Conservation (phyloP, 1,140 invertebrate species). For the Eumeta japonica region DNA sequence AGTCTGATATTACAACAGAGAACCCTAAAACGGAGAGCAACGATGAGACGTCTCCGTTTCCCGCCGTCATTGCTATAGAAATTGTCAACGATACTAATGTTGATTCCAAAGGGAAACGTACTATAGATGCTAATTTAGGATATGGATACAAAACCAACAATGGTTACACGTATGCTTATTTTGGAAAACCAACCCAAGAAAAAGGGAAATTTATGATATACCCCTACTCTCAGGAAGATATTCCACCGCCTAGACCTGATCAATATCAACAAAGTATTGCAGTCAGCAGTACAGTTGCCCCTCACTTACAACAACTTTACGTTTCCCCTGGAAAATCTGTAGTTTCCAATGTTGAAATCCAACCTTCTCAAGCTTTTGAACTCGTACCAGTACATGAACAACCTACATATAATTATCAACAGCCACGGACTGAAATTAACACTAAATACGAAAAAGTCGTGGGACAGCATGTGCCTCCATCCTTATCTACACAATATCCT, state of each 20-base stretch:
- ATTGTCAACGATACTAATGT: slow-evolving; percentile 57
- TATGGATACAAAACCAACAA: slow-evolving; percentile 55
- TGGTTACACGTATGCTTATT: slow-evolving; percentile 55
- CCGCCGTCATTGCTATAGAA: slow-evolving; percentile 61
- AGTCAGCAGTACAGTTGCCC: neutral
- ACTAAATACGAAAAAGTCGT: slow-evolving; percentile 25
- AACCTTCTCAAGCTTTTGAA: slow-evolving; percentile 52
- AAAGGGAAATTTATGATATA: slow-evolving; percentile 60
- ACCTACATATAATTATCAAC: slow-evolving; percentile 33
- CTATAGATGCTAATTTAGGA: slow-evolving; percentile 59
- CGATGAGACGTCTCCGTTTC: slow-evolving; percentile 29
- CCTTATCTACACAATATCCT: slow-evolving; percentile 14
- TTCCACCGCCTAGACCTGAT: slow-evolving; percentile 31
- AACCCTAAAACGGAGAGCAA: slow-evolving; percentile 15
- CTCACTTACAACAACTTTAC: slow-evolving; percentile 11
- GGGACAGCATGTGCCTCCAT: slow-evolving; percentile 20
- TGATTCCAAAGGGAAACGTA: slow-evolving; percentile 57
- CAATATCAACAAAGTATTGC: neutral
- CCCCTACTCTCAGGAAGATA: slow-evolving; percentile 62
- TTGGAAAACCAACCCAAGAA: slow-evolving; percentile 42
- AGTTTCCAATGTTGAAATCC: slow-evolving; percentile 41
- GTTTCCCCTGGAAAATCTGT: no score
- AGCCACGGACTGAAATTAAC: slow-evolving; percentile 26
- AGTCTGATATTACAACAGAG: slow-evolving; percentile 28
- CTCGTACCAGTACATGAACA: slow-evolving; percentile 42